A percentile compares a stretch with the other conserved stretches of the same genome.
Conservation (phyloP, 2,888 invertebrate genomes). For the Lasioglossum lativentre region DNA sequence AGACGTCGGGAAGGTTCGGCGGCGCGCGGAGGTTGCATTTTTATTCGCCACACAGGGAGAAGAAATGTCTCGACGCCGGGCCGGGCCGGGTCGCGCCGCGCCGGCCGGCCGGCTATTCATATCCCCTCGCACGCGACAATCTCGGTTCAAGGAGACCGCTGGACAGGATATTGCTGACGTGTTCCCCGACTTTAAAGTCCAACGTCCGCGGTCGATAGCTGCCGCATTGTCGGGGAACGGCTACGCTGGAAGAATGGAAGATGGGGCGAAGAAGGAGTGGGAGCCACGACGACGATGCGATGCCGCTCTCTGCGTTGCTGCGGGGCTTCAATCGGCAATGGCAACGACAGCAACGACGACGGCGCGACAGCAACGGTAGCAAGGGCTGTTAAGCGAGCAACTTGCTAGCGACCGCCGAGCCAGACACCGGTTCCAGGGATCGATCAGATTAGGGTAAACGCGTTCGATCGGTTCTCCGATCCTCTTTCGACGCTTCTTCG, state of each 20-base stretch:
- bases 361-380: neutral
- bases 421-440: neutral
- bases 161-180: constrained; percentile 58
- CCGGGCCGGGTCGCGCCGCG: no score
- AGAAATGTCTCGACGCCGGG: constrained; percentile 28
- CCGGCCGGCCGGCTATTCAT: constrained; percentile 28
- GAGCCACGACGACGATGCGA: neutral
- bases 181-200: constrained; percentile 57
- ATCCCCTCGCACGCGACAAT: constrained; percentile 41
- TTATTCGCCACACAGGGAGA: constrained; percentile 3
- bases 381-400: constrained; percentile 28
- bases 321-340: constrained; percentile 47
- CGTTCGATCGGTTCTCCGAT: constrained; percentile 18
- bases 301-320: neutral
- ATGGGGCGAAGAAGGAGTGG: neutral
- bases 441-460: constrained; percentile 37
- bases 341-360: neutral
- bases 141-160: constrained; percentile 42
- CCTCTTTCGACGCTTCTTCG: constrained; percentile 24
- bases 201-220: constrained; percentile 54
- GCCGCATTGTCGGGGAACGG: constrained; percentile 46
- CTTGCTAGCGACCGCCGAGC: neutral
- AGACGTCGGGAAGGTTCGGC: neutral
- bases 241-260: constrained; percentile 22
- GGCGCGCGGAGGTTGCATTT: constrained; percentile 8